Base-by-base conservation (phyloP, 2,797 vertebrate species). In the Phrynocephalus vlangalii region DNA sequence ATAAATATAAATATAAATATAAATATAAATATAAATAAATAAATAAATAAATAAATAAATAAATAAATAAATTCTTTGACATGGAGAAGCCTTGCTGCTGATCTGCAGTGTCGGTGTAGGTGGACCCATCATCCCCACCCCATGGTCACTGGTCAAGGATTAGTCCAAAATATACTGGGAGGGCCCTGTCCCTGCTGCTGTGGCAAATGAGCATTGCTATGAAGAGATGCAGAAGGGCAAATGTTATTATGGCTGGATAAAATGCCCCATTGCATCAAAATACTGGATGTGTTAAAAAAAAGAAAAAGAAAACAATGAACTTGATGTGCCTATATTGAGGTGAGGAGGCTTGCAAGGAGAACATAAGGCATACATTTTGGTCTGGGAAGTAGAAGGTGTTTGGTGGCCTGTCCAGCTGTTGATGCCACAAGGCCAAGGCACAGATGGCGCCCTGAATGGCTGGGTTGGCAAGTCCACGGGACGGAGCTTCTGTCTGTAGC, bases 61-160 rank as follows among this genome's bases (percentile, higher is more conserved):
- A 44, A 44, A 44, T 44, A 44, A 44, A 44, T 44, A 44, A 44
- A 44, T 5, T 87, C 85, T 92, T 94, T 91, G 90, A 89, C 79
- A 8, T 76, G 38, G 38, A 87, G 63, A 92, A 91, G 77, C 63
- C 79, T 85, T 90, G 1, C 26, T 5, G 0, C 10, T 28, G 38
- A 68, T 44, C 22, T 80, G 30, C 30, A 26, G n/a, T 22, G 1
- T 2, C 26, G 24, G 26, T 26, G 44, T 20, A 48, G 10, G 26
- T 5, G 28, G 2, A 3, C n/a, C 18, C 33, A 75, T 75, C 72
- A 44, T 6, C 72, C 72, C 18, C n/a, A 2, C 16, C 18, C 38
- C 15, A 38, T 30, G 72, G 18, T 44, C 33, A 22, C 2, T 56
- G 18, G 72, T 6, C 38, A 75, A 38, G 30, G 6, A 38, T 15